phyloP scores from a whole-genome alignment of 2,797 vertebrate genomes.

The Xiphophorus birchmanni region DNA sequence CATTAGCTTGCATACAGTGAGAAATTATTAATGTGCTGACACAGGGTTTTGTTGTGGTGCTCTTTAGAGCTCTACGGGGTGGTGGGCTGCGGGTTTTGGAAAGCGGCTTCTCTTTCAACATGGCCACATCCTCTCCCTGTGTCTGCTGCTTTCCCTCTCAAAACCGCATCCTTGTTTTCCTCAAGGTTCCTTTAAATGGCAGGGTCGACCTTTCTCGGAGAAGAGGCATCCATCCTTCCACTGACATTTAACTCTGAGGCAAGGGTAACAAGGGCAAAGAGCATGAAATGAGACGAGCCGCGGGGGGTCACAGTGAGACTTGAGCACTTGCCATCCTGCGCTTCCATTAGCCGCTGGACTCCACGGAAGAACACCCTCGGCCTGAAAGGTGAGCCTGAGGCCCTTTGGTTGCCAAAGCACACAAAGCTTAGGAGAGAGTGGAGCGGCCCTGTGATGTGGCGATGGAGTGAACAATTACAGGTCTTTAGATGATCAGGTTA shows the following conservation, averaged over 20 bases:
- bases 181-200: conserved; percentile 46
- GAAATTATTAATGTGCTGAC: conserved; percentile 77
- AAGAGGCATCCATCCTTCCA: conserved; percentile 41
- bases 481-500: conserved; percentile 50
- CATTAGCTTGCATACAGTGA: conserved; percentile 34
- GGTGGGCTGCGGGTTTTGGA: conserved; percentile 53
- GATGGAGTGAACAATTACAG: conserved; percentile 51
- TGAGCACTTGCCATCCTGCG: conserved; percentile 49
- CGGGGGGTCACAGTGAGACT: conserved; percentile 53
- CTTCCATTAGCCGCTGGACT: conserved; percentile 60
- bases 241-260: conserved; percentile 70
- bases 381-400: conserved; percentile 46
- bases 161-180: conserved; percentile 29
- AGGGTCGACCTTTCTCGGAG: conserved; percentile 36
- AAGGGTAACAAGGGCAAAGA: conserved; percentile 56
- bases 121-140: conserved; percentile 47
- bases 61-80: conserved; percentile 69
- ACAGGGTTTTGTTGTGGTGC: conserved; percentile 67
- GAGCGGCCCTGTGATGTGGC: conserved; percentile 52
- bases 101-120: conserved; percentile 68
- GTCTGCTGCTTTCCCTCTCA: conserved; percentile 56
- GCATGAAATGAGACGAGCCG: conserved; percentile 54
- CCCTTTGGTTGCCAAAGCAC: conserved; percentile 46
- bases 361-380: conserved; percentile 45
- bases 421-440: conserved; percentile 40